Base-by-base conservation (phyloP, 1,140 invertebrate species). In the Drosophila jambulina region DNA sequence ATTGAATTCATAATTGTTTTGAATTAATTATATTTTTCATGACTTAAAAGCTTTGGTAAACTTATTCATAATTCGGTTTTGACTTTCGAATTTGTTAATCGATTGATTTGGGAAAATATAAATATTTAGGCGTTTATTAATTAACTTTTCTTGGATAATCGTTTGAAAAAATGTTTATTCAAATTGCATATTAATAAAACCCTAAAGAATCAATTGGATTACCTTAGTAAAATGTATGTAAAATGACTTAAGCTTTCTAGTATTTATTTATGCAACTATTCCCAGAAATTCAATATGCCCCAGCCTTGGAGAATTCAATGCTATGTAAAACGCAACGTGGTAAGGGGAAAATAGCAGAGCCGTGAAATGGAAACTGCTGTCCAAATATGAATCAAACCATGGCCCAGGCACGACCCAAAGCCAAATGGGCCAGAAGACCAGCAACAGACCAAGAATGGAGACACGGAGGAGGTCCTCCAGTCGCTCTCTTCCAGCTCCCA, bases 381-480 rank as follows among this genome's bases (percentile, higher is more conserved):
- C 67, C 67, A 70, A 72, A 72, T 72, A 72, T 75, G 71, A 75
- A 62, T 74, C 71, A 74, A 75, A 54, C 58, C 69, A 46, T 53
- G 48, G 69, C 58, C 58, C 42, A 54, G 70, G 68, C 71, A 72
- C 69, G 69, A 72, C 69, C 69, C 67, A 72, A 72, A 72, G 70
- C 69, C 69, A 72, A 72, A 72, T 72, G 69, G 69, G 68, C 69
- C 69, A 72, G 69, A 72, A 72, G 54, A 72, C 70, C 67, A 70
- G 69, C 27, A 72, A 59, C 65, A 46, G 53, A 29, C 74, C 63
- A 75, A 59, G 71, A 58, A 56, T 17, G 53, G 34, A 38, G 32
- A 23, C 53, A 65, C 53, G 46, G 60, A 63, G 45, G 32, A 64
- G 46, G 38, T 56, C 53, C 36, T 36, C 27, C 27, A 40, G 21